Evolutionary conservation across 2,113 vertebrate genomes (phyloP), one percentile per base, ranked within the genome.

Genomic region (Periophthalmus modestus): DNA sequence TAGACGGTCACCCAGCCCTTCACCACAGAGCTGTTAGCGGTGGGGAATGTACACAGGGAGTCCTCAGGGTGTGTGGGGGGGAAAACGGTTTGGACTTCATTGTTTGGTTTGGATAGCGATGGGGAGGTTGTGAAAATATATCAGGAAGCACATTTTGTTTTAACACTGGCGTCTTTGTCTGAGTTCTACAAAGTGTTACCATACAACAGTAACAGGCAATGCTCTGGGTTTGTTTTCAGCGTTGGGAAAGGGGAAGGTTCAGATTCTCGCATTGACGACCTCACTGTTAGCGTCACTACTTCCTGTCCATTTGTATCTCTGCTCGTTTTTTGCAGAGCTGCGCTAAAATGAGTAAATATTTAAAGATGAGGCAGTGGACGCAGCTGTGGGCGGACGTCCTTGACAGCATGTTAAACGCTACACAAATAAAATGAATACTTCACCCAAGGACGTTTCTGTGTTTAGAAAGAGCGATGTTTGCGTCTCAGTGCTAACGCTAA

Each of bases 101-200:
- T 75, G 79, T 79, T 87, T 84, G 66, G 36, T 84, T 89, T 86
- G 81, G 82, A 88, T 59, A 62, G 81, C 14, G 28, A 33, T 61
- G 33, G 19, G 33, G 71, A 11, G 43, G 78, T 52, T 36, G 57
- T 57, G 73, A 39, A 23, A 82, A 77, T 54, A 39, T 33, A 48
- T 69, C 57, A 2, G 5, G 50, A 65, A 59, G 62, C 69, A 61
- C 47, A 24, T 84, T 81, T 68, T 28, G 23, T 19, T 36, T 47
- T 63, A 80, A 75, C 73, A 77, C 71, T 46, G 68, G 7, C 33
- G 78, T 52, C 68, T 80, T 83, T 86, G 78, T 82, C 36, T 75
- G 13, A 68, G 68, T 14, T 54, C n/a, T 28, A 65, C 74, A 55
- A 46, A 63, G 48, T 16, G 69, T 79, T 13, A 74, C 50, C 69